phyloP scores from a whole-genome alignment of 2,888 invertebrate genomes.

The Hydrotaea cyrtoneurina region DNA sequence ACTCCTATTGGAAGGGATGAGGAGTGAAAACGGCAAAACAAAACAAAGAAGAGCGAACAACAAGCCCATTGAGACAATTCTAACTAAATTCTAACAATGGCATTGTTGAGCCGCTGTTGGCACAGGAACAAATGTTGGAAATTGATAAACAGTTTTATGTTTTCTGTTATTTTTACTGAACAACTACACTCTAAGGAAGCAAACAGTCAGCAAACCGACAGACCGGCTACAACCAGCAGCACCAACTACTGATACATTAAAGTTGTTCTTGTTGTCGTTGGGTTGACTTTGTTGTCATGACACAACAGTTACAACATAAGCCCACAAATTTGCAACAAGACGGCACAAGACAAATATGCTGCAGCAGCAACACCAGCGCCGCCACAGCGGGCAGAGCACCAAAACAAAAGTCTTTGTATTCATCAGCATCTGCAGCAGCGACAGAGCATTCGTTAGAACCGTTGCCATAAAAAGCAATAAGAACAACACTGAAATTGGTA shows the following conservation, averaged over 20 bases:
- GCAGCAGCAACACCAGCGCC: background rate
- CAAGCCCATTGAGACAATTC: constrained; percentile 23
- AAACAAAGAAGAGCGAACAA: background rate
- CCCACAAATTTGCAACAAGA: constrained; percentile 19
- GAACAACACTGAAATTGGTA: constrained; percentile 14
- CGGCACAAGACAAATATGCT: constrained; percentile 15
- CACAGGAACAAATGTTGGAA: constrained; percentile 12
- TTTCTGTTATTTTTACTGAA: background rate
- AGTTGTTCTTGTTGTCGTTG: constrained; percentile 17
- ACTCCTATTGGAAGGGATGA: background rate
- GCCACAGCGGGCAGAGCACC: background rate
- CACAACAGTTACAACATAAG: constrained; percentile 29
- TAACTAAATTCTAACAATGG: background rate
- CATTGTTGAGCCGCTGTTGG: background rate
- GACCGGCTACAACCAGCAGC: too few relatives aligned
- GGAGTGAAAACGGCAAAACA: background rate
- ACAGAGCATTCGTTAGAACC: too few relatives aligned
- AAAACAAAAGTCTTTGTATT: constrained; percentile 39
- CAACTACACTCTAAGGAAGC: constrained; percentile 16
- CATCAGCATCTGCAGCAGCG: constrained; percentile 21
- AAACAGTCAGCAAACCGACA: background rate
- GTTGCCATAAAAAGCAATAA: background rate
- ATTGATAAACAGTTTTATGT: constrained; percentile 5
- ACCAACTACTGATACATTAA: constrained; percentile 12
- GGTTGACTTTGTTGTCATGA: constrained; percentile 16